Evolutionary conservation across 2,888 invertebrate genomes (phyloP), one percentile per base, ranked within the genome.

Genomic region (Hypena proboscidalis): DNA sequence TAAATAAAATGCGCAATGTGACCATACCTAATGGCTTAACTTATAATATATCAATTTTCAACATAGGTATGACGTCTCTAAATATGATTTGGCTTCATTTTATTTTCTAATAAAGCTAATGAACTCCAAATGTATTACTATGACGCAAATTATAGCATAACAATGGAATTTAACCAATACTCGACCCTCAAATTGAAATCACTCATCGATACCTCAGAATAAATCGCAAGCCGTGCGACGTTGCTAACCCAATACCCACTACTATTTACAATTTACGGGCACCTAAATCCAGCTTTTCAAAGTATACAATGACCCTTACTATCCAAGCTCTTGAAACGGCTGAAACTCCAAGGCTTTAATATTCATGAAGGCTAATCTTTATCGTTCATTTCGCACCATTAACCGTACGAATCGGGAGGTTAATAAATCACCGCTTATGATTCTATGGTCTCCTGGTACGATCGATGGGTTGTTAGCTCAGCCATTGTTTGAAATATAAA

Each of bases 351-450:
- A 50, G 46, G 56, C 67, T 64, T 80, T 69, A 77, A 76, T 78
- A 77, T 78, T 77, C 70, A 77, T 72, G 69, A 69, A 55, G 64
- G 49, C 54, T 74, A 72, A 70, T 67, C 71, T 74, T 82, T 77
- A 77, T 73, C 80, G 72, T 73, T 72, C 70, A 77, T 77, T 79
- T 77, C 78, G 64, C 73, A 52, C 77, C 83, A 81, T 84, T 83
- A 74, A 77, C 58, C 71, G 58, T 61, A 75, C 65, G 66, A 74
- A 69, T 64, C 57, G 59, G 43, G 58, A 64, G 63, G 73, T 69
- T 74, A 67, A 77, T 82, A 81, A 80, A 82, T 81, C 75, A 75
- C 40, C 41, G 57, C 55, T 64, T 69, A 64, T 66, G 61, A 59
- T 59, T 66, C 29, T 39, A 51, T 67, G 62, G 70, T 54, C 56